phyloP scores from a whole-genome alignment of 1,140 invertebrate species.

The Araneus ventricosus region DNA sequence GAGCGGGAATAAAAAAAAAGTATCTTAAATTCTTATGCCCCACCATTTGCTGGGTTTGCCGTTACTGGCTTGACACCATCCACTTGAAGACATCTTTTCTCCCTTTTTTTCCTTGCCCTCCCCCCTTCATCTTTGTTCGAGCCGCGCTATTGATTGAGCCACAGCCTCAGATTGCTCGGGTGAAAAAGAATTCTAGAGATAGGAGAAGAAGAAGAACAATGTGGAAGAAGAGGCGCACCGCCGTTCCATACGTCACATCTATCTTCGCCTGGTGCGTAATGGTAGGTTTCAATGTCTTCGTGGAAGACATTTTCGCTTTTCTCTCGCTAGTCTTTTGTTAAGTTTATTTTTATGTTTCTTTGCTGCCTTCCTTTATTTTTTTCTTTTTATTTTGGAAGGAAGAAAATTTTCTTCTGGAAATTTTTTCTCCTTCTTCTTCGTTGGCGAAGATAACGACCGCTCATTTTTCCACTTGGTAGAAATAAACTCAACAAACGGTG shows the following conservation, averaged over 20 bases:
- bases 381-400: conserved; percentile 38
- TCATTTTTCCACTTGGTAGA: conserved; percentile 69
- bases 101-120: background rate
- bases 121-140: conserved; percentile 47
- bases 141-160: conserved; percentile 72
- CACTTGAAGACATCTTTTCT: conserved; percentile 69
- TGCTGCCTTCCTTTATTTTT: conserved; percentile 26
- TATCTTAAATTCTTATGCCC: conserved; percentile 70
- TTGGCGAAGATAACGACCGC: conserved; percentile 71
- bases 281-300: conserved; percentile 72
- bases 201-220: conserved; percentile 62
- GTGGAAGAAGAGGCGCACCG: conserved; percentile 64
- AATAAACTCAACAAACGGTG: conserved; percentile 67
- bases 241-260: conserved; percentile 73
- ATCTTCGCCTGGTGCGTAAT: conserved; percentile 68
- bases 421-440: conserved; percentile 52
- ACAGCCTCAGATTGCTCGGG: conserved; percentile 66
- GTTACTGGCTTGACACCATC: conserved; percentile 73
- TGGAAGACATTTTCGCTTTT: conserved; percentile 70
- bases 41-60: conserved; percentile 72
- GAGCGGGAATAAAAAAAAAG: conserved; percentile 36
- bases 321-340: conserved; percentile 61
- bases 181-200: conserved; percentile 41
- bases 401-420: conserved; percentile 13
- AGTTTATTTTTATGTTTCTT: conserved; percentile 67